Conservation (phyloP, 2,113 vertebrate genomes). For the Zapus hudsonius region DNA sequence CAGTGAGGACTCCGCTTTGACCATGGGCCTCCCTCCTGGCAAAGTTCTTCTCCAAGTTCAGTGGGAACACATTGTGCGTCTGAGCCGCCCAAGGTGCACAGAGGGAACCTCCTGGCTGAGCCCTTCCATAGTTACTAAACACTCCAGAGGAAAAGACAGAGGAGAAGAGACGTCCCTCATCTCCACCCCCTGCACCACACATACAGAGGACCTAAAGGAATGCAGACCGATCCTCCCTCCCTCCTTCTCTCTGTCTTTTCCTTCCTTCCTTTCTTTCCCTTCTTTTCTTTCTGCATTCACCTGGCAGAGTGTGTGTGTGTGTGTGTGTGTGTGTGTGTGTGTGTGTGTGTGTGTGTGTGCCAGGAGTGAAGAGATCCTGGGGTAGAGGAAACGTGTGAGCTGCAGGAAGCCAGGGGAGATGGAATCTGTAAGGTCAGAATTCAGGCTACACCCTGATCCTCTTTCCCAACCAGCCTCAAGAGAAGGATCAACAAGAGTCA, state of each 20-base stretch:
- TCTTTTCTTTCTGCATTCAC: no score
- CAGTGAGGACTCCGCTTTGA: neutral
- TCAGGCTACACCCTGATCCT: no score
- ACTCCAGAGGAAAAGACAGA: neutral
- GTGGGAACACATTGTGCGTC: fast-evolving
- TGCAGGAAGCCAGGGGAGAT: neutral
- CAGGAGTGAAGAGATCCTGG: neutral
- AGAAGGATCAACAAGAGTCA: no score
- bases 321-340: fast-evolving
- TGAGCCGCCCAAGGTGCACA: fast-evolving
- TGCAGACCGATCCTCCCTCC: neutral
- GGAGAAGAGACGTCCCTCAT: neutral
- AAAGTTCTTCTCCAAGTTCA: neutral
- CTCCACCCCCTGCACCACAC: neutral
- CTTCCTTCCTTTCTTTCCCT: no score
- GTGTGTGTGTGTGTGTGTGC: neutral
- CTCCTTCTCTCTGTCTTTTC: neutral
- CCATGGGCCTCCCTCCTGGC: neutral
- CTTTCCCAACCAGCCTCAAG: no score
- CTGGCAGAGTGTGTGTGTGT: neutral
- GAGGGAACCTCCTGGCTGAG: neutral
- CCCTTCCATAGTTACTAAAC: fast-evolving
- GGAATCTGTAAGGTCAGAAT: no score
- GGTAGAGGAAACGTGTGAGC: no score
- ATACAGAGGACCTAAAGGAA: neutral